phyloP scores from a whole-genome alignment of 1,140 invertebrate species.

The Trissolcus basalis region DNA sequence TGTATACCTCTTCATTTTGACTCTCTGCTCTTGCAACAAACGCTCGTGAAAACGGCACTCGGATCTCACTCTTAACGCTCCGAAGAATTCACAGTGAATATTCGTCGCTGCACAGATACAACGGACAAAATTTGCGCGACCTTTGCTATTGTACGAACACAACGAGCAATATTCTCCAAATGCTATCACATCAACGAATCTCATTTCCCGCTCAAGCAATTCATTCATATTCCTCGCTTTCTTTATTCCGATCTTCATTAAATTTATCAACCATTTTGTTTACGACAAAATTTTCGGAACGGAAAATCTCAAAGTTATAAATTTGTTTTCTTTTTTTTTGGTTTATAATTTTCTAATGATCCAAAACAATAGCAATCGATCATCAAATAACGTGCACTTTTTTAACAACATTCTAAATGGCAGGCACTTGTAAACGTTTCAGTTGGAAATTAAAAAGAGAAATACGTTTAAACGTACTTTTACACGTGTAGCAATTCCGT shows the following conservation, averaged over 20 bases:
- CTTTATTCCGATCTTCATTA: constrained; percentile 13
- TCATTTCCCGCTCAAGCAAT: constrained; percentile 55
- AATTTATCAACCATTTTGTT: too few relatives aligned
- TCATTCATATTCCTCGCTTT: constrained; percentile 33
- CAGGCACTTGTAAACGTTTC: constrained; percentile 33
- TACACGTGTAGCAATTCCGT: constrained; percentile 46
- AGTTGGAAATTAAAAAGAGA: constrained; percentile 52
- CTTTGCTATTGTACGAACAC: constrained; percentile 48
- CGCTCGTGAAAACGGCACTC: constrained; percentile 59
- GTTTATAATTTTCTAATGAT: too few relatives aligned
- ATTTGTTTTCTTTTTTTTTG: too few relatives aligned
- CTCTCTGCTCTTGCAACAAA: constrained; percentile 55
- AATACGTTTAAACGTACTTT: constrained; percentile 50
- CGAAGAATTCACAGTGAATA: constrained; percentile 59
- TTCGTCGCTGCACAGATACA: constrained; percentile 52
- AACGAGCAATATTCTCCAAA: constrained; percentile 54
- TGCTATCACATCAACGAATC: constrained; percentile 48
- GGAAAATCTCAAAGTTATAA: too few relatives aligned
- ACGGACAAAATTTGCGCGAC: constrained; percentile 55
- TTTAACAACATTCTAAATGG: neutral
- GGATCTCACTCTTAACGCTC: constrained; percentile 61
- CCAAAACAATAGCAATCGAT: too few relatives aligned
- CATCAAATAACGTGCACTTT: too few relatives aligned
- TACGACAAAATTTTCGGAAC: too few relatives aligned
- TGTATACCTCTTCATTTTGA: constrained; percentile 53